A percentile compares a stretch with the other conserved stretches of the same genome.
Conservation (phyloP, 2,888 invertebrate species). For the Lasiommata megera region DNA sequence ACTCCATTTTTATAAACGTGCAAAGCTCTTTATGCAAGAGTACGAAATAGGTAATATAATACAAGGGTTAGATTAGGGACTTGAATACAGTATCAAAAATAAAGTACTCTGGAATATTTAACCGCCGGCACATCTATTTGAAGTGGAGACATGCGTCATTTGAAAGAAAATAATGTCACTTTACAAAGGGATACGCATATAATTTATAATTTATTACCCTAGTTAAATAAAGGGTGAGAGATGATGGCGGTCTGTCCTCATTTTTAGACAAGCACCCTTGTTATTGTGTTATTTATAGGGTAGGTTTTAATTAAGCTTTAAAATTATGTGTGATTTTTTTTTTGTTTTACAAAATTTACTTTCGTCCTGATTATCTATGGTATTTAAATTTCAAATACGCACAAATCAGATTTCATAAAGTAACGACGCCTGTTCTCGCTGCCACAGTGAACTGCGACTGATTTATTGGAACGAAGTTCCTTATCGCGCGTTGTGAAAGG, state of each 20-base stretch:
- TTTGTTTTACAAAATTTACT: not conserved
- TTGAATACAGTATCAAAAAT: not conserved
- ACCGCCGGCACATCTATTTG: constrained; percentile 11
- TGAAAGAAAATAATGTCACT: constrained; percentile 14
- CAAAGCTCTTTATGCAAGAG: no score
- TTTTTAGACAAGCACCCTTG: not conserved
- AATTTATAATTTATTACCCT: constrained; percentile 26
- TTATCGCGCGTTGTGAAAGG: no score
- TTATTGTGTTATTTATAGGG: not conserved
- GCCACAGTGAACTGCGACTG: no score
- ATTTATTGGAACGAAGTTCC: no score
- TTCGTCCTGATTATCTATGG: no score
- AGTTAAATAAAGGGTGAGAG: constrained; percentile 17
- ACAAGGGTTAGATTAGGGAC: no score
- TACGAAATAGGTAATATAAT: no score
- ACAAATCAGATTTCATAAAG: no score
- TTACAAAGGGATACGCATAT: constrained; percentile 8
- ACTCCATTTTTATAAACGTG: no score
- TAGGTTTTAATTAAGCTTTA: not conserved
- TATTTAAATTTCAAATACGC: no score
- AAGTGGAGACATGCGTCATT: constrained; percentile 22
- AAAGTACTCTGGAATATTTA: not conserved
- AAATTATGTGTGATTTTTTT: not conserved
- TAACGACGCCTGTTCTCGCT: no score
- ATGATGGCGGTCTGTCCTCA: constrained; percentile 10